Conservation (phyloP, 2,888 invertebrate species). For the Eurytoma adleriae region DNA sequence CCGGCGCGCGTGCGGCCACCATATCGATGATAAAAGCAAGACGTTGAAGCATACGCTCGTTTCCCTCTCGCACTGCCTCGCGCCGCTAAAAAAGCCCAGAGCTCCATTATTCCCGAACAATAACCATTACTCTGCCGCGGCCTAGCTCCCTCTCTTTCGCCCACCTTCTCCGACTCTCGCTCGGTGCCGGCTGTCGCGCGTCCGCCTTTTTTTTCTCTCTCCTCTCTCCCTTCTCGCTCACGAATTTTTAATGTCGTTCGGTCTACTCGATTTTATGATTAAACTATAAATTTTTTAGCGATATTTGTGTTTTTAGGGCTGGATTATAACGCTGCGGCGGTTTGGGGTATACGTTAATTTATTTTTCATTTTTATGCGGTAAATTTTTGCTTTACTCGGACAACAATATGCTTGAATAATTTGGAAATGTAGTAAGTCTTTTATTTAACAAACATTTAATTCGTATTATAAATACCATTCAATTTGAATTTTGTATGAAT, state of each 20-base stretch:
- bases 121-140: constrained; percentile 50
- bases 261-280: too few relatives aligned
- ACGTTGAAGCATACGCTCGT: constrained; percentile 53
- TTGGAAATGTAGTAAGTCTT: too few relatives aligned
- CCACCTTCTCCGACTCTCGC: background rate
- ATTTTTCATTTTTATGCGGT: too few relatives aligned
- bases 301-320: too few relatives aligned
- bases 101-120: constrained; percentile 54
- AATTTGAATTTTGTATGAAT: too few relatives aligned
- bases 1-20: background rate
- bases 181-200: background rate
- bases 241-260: background rate
- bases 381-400: too few relatives aligned
- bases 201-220: background rate
- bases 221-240: background rate
- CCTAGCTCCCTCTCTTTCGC: constrained; percentile 9
- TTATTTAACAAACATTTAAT: too few relatives aligned
- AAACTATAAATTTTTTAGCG: too few relatives aligned
- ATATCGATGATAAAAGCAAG: constrained; percentile 55
- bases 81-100: constrained; percentile 47
- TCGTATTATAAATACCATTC: too few relatives aligned
- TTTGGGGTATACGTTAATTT: too few relatives aligned
- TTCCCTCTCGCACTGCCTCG: constrained; percentile 35
- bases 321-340: too few relatives aligned
- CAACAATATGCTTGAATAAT: too few relatives aligned